Percentiles rank a stretch among this genome's conserved stretches.
Evolutionary conservation across 2,113 vertebrate genomes (phyloP).

Genomic region (Pristiophorus japonicus): DNA sequence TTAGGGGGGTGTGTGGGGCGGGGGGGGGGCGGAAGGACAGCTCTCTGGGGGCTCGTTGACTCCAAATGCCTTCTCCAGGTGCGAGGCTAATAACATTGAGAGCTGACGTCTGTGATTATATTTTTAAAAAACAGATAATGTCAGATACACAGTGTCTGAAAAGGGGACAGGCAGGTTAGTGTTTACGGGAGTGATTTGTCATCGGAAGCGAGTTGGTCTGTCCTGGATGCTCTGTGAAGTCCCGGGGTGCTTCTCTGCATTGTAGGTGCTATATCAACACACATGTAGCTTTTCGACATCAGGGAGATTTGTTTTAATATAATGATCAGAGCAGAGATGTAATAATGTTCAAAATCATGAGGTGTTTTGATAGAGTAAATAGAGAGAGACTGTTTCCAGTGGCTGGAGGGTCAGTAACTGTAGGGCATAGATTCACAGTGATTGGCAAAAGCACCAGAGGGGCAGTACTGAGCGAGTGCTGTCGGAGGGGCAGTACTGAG

Average conservation of each 20-base stretch:
- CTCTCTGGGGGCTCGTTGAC: not conserved
- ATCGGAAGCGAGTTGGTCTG: not conserved
- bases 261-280: not conserved
- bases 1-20: not conserved
- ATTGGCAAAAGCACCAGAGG: not conserved
- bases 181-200: too few relatives aligned
- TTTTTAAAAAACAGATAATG: not conserved
- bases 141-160: not conserved
- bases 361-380: not conserved
- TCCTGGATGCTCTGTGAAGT: not conserved
- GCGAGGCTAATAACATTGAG: not conserved
- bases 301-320: too few relatives aligned
- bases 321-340: not conserved
- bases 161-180: not conserved
- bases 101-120: not conserved
- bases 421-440: not conserved
- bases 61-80: not conserved
- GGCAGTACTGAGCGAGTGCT: too few relatives aligned
- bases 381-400: not conserved
- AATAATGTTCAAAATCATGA: not conserved
- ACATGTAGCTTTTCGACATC: not conserved
- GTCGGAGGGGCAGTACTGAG: too few relatives aligned
- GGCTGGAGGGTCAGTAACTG: not conserved
- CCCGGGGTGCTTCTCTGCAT: not conserved
- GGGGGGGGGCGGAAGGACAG: not conserved